phyloP scores from a whole-genome alignment of 2,888 invertebrate species.

The Trichopria drosophilae region DNA sequence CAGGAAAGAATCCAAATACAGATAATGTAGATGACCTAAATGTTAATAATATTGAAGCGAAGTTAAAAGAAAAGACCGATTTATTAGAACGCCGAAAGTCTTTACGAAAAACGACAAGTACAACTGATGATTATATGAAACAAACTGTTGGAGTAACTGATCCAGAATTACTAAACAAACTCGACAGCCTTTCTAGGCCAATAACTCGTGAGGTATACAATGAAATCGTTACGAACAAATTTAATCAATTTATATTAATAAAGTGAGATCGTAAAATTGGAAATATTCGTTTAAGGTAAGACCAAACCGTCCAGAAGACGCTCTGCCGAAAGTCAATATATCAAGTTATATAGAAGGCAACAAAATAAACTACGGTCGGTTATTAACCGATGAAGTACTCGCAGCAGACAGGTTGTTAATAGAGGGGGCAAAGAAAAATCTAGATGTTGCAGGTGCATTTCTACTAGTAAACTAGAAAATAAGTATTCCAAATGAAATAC shows the following conservation, averaged over 20 bases:
- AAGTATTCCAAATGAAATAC: constrained; percentile 1
- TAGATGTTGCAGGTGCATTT: constrained; percentile 63
- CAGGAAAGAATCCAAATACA: constrained; percentile 60
- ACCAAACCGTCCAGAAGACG: constrained; percentile 42
- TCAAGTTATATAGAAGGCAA: constrained; percentile 74
- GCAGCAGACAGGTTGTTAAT: constrained; percentile 81
- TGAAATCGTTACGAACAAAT: not conserved
- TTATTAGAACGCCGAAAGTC: constrained; percentile 66
- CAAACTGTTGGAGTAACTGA: constrained; percentile 67
- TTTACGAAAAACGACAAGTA: constrained; percentile 69
- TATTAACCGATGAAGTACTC: constrained; percentile 84
- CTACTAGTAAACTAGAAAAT: not conserved
- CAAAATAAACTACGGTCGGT: constrained; percentile 77
- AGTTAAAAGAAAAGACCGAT: constrained; percentile 56
- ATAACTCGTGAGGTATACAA: constrained; percentile 52
- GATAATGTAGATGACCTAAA: constrained; percentile 39
- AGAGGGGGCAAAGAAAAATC: constrained; percentile 78
- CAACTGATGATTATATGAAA: constrained; percentile 62
- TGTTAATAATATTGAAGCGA: constrained; percentile 55
- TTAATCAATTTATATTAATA: not conserved
- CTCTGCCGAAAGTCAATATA: constrained; percentile 44
- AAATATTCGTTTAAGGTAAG: constrained; percentile 42
- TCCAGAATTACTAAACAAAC: constrained; percentile 67
- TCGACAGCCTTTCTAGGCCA: constrained; percentile 64
- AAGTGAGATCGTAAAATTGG: not conserved